Base-by-base conservation (phyloP, 2,888 invertebrate species). In the Ophion ventricosus region DNA sequence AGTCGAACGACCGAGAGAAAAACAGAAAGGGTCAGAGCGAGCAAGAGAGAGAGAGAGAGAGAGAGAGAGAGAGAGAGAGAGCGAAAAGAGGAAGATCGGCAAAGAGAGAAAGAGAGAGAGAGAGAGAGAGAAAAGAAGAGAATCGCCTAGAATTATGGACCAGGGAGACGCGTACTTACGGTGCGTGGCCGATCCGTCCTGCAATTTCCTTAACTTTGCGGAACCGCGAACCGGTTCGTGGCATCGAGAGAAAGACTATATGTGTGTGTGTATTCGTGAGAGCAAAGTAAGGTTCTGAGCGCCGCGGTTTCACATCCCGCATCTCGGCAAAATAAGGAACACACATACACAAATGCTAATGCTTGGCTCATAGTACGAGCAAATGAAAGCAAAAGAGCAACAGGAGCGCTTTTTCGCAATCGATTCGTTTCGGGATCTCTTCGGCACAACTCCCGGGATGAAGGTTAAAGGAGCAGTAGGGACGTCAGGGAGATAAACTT, bases 161-260 rank as follows among this genome's bases (percentile, higher is more conserved):
- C 67, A 74, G 75, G 75, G 83, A 72, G 83, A 81, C 83, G 83
- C 83, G 80, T 80, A 85, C 82, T 85, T 80, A 76, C 83, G 80
- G 83, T 85, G 87, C 87, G 86, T 88, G 85, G 86, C 80, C 79
- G 87, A 87, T 87, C 85, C 85, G 87, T 88, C 85, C 78, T 61
- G 88, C 87, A 87, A 90, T 89, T 90, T 89, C 82, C 89, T 89
- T 89, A 89, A 87, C 85, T 88, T 88, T 89, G 87, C 88, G 86
- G 89, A 89, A 90, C 88, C 87, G 87, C 87, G 86, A 85, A 85
- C 84, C 84, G 84, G 84, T 85, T 85, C 82, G 79, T 66, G 61
- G 75, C 70, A 75, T 61, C 61, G 43, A 59, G 83, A 88, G 20
- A 57, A 5, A 43, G 59, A 49, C n/a, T 56, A 56, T 23, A 20